Evolutionary conservation across 1,140 invertebrate species (phyloP).

Genomic region (Danaus plexippus): DNA sequence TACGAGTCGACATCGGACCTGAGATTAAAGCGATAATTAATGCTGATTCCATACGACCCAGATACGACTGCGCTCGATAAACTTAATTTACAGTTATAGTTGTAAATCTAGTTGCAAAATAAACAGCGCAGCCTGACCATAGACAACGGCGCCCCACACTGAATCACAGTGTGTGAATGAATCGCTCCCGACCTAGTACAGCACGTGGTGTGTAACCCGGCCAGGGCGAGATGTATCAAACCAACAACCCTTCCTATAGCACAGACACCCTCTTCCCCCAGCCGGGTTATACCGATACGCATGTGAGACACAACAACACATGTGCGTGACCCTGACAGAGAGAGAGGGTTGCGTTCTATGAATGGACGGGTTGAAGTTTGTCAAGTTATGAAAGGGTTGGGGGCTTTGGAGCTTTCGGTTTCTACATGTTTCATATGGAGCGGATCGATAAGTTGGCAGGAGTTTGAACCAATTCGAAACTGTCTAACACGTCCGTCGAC

Average conservation of each 20-base stretch:
- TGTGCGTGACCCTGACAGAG: conserved; percentile 43
- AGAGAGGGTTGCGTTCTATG: conserved; percentile 43
- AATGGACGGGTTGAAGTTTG: conserved; percentile 62
- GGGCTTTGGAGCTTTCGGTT: conserved; percentile 62
- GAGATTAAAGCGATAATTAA: conserved; percentile 70
- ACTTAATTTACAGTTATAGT: conserved; percentile 71
- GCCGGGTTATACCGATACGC: conserved; percentile 38
- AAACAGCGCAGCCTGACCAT: conserved; percentile 65
- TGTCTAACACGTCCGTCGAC: too few relatives aligned
- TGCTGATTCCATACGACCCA: conserved; percentile 72
- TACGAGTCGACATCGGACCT: conserved; percentile 63
- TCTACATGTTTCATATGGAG: conserved; percentile 58
- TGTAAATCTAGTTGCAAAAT: conserved; percentile 70
- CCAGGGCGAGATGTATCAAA: conserved; percentile 15
- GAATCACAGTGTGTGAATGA: conserved; percentile 43
- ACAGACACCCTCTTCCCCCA: conserved; percentile 13
- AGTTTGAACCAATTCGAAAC: conserved; percentile 1
- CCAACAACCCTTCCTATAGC: conserved; percentile 15
- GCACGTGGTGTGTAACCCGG: conserved; percentile 42
- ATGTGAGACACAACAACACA: conserved; percentile 57
- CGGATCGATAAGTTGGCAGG: conserved; percentile 11
- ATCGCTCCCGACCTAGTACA: conserved; percentile 29
- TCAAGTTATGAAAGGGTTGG: conserved; percentile 61
- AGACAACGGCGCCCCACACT: conserved; percentile 62
- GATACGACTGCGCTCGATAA: conserved; percentile 63